phyloP scores from a whole-genome alignment of 1,140 invertebrate species.

The Delia radicum region DNA sequence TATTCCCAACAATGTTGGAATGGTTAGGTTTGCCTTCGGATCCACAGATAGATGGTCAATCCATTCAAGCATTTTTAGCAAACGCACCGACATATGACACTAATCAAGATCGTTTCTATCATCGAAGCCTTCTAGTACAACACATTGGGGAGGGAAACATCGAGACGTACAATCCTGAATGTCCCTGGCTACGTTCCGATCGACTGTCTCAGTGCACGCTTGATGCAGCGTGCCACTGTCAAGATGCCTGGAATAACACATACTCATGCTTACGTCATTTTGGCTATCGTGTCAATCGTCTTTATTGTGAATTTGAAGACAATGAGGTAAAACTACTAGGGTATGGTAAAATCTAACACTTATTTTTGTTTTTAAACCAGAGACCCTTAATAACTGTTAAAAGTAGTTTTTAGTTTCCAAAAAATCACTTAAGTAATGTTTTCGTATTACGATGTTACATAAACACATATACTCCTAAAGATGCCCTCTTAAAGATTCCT shows the following conservation, averaged over 20 bases:
- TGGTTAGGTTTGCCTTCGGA: conserved; percentile 59
- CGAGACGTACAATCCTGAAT: conserved; percentile 58
- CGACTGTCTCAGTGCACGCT: conserved; percentile 65
- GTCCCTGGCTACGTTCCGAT: conserved; percentile 60
- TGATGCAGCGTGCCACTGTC: conserved; percentile 74
- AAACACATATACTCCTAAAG: no score
- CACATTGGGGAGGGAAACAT: conserved; percentile 73
- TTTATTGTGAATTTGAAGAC: conserved; percentile 78
- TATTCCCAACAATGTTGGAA: conserved; percentile 78
- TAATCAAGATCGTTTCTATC: conserved; percentile 28
- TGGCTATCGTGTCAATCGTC: conserved; percentile 59
- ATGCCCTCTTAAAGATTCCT: no score
- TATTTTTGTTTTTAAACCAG: no score
- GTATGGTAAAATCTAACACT: no score
- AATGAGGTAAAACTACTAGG: conserved; percentile 70
- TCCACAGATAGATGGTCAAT: conserved; percentile 62
- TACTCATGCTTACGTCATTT: conserved; percentile 73
- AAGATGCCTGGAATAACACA: conserved; percentile 82
- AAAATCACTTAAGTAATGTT: no score
- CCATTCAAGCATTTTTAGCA: conserved; percentile 56
- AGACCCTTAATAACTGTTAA: no score
- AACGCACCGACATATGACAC: conserved; percentile 18
- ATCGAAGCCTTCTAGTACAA: conserved; percentile 70
- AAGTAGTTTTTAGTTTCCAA: no score
- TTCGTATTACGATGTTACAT: no score